Evolutionary conservation across 2,113 vertebrate genomes (phyloP).

Genomic region (Dascyllus trimaculatus): DNA sequence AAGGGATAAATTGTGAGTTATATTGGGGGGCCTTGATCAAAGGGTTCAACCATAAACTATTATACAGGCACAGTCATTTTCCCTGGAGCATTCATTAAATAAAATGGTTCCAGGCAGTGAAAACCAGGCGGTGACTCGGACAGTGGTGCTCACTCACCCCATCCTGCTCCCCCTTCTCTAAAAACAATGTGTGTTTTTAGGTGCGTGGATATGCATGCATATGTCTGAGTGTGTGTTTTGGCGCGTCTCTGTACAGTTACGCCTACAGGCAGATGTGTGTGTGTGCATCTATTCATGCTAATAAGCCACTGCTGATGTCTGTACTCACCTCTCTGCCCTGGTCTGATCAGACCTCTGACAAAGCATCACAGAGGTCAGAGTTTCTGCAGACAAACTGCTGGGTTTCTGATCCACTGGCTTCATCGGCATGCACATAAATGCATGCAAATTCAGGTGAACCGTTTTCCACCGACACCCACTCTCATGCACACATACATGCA

Average conservation of each 20-base stretch:
- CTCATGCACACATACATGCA: conserved; percentile 2
- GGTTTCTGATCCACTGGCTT: conserved; percentile 62
- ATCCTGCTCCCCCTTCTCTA: background rate
- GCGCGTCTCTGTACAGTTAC: background rate
- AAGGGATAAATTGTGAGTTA: conserved; percentile 77
- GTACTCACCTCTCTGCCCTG: conserved; percentile 56
- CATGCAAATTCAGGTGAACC: conserved; percentile 47
- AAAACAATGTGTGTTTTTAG: conserved; percentile 9
- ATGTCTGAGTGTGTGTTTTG: conserved; percentile 5
- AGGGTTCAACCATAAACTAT: conserved; percentile 68
- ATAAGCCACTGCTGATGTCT: conserved; percentile 57
- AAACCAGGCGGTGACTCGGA: conserved; percentile 28
- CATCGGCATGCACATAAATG: conserved; percentile 48
- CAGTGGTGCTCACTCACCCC: conserved; percentile 15
- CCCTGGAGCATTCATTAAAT: conserved; percentile 71
- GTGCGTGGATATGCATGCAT: background rate
- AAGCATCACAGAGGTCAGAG: conserved; percentile 70
- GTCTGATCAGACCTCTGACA: conserved; percentile 63
- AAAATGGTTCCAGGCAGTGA: conserved; percentile 61
- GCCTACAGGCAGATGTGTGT: too few relatives aligned
- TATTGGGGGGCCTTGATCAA: conserved; percentile 52
- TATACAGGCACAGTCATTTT: conserved; percentile 63
- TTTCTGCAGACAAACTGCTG: conserved; percentile 60
- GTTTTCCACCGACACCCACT: conserved; percentile 12
- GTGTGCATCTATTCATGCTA: conserved; percentile 61